Base-by-base conservation (phyloP, 2,888 invertebrate species). In the Leptinotarsa juncta region DNA sequence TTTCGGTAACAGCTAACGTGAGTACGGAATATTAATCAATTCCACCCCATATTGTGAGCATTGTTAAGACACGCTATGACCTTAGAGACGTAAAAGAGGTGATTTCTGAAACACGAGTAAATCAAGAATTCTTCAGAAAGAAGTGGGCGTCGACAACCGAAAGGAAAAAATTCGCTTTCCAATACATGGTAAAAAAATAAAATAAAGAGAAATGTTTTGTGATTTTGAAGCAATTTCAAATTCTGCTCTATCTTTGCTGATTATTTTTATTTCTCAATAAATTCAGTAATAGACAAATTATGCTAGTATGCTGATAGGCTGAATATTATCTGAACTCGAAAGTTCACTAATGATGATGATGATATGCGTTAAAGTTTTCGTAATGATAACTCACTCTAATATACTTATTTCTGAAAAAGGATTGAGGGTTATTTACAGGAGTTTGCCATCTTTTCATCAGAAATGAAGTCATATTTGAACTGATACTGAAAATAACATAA, bases 1-100 rank as follows among this genome's bases (percentile, higher is more conserved):
- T 75, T 77, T 71, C 67, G 71, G 67, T 77, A 77, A 77, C 77
- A 70, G 75, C 67, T 77, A 71, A 75, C 77, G 77, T 77, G 77
- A 77, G 73, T 65, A 49, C 42, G 57, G 73, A 75, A 77, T 77
- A 77, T 77, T 75, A 75, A 75, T 77, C 75, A 72, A 71, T 65
- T 55, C 51, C 65, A 42, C 60, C 68, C 68, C 49, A 67, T 72
- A 66, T 67, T 67, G 67, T 69, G 71, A 66, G 60, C 69, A 57
- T 60, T 71, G 69, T 51, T 60, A 70, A 26, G 51, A 67, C 75
- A 75, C 75, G 75, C 75, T 53, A 72, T 50, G 23, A 50, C 23
- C 57, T 65, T 65, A 42, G 26, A 12, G 50, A 50, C n/a, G 26
- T 20, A 2, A 49, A 60, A 66, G 65, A 51, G 10, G 18, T 50